These are phyloP conservation scores for Frieseomelitta varia DNA, from an alignment of 1,140 invertebrate genomes.

Conservation along the genomic window DNA sequence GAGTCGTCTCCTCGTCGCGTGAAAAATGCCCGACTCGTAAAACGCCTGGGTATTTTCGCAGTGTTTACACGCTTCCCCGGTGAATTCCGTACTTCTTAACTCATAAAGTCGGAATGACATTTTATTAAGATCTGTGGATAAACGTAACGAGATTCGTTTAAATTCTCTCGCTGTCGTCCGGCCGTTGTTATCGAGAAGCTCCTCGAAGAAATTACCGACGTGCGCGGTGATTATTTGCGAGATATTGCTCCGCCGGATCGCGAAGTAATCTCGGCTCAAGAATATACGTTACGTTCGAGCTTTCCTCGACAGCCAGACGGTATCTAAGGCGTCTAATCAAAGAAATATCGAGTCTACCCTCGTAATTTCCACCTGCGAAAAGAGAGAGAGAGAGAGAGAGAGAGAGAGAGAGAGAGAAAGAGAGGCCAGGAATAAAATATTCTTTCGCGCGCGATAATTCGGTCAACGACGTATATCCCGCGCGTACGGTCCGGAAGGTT, in stretches of 20 bases:
- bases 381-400: too few relatives aligned
- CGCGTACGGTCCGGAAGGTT: too few relatives aligned
- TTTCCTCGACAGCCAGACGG: not conserved
- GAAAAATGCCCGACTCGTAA: conserved; percentile 63
- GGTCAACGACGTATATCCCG: too few relatives aligned
- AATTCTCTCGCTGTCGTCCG: not conserved
- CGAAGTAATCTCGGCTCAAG: not conserved
- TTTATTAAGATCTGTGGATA: conserved; percentile 51
- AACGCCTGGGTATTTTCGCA: conserved; percentile 45
- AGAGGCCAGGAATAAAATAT: not conserved
- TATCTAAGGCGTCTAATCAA: not conserved
- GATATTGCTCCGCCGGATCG: not conserved
- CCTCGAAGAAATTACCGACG: not conserved
- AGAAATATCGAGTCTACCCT: not conserved
- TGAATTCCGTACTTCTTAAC: conserved; percentile 56
- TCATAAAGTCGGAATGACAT: conserved; percentile 57
- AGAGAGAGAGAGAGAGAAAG: too few relatives aligned
- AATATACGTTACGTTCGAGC: not conserved
- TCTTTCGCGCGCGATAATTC: too few relatives aligned
- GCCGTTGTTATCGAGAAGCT: not conserved
- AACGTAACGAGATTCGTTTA: conserved; percentile 57
- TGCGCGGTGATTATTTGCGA: conserved; percentile 28
- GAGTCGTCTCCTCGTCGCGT: conserved; percentile 38
- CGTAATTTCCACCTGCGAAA: not conserved
- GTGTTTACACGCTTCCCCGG: conserved; percentile 33